Conservation (phyloP, 2,888 invertebrate genomes). For the Anoplius nigerrimus region DNA sequence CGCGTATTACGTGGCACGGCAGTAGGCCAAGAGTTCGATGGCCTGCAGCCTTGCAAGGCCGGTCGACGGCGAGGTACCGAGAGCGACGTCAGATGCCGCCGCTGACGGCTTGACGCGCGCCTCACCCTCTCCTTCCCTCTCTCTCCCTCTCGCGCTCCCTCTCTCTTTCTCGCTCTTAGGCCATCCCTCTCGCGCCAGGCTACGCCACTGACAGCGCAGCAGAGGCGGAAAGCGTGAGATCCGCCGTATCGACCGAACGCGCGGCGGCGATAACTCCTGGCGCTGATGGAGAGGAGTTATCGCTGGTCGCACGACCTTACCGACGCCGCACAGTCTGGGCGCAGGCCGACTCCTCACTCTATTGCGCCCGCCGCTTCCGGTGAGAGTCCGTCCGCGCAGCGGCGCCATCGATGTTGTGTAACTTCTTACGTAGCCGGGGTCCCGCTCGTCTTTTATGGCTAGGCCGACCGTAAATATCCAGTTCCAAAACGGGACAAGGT, state of each 20-base stretch:
- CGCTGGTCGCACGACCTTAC: constrained; percentile 44
- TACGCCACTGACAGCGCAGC: no score
- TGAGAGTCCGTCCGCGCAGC: no score
- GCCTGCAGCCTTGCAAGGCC: constrained; percentile 74
- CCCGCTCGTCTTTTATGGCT: no score
- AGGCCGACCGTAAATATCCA: no score
- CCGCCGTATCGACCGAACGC: constrained; percentile 54
- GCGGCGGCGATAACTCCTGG: constrained; percentile 15
- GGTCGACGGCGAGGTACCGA: constrained; percentile 44
- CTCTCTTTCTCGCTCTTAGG: no score
- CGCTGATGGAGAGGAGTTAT: constrained; percentile 27
- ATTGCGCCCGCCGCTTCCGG: no score
- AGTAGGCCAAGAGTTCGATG: constrained; percentile 72
- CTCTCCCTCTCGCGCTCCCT: no score
- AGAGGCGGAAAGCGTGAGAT: constrained; percentile 18
- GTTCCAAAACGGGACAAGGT: no score
- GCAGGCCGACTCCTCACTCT: no score
- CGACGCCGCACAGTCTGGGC: constrained; percentile 37
- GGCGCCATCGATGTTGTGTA: no score
- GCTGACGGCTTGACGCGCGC: constrained; percentile 16
- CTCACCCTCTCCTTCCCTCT: no score
- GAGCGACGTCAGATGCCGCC: constrained; percentile 46
- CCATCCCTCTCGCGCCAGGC: neutral
- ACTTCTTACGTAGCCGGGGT: no score
- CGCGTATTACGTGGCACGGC: constrained; percentile 57